Evolutionary conservation across 2,797 vertebrate species (phyloP).

Genomic region (Nannoperca australis): DNA sequence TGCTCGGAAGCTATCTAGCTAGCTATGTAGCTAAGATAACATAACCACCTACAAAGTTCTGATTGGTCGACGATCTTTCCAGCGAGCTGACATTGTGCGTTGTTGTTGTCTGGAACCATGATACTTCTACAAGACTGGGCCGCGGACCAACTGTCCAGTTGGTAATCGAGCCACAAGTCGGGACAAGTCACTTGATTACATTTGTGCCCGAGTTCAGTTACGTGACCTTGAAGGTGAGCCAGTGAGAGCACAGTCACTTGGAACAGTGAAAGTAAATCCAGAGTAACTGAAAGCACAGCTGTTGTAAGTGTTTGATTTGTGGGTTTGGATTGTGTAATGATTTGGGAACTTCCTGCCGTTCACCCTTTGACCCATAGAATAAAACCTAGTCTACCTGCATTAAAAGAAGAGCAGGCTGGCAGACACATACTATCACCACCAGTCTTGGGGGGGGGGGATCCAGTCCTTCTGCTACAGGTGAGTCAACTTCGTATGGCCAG

Average conservation of each 20-base stretch:
- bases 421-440: too few relatives aligned
- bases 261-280: slow-evolving; percentile 34
- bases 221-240: neutral
- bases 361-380: neutral
- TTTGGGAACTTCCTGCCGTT: neutral
- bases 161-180: neutral
- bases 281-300: neutral
- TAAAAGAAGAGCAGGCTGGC: neutral
- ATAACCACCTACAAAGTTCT: neutral
- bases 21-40: neutral
- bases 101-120: neutral
- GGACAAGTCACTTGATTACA: slow-evolving; percentile 19
- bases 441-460: neutral
- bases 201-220: slow-evolving; percentile 24
- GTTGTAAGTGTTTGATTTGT: neutral
- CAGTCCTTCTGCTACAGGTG: too few relatives aligned
- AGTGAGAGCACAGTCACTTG: neutral
- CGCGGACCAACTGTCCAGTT: too few relatives aligned
- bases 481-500: neutral
- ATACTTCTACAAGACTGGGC: neutral
- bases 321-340: neutral
- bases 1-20: too few relatives aligned
- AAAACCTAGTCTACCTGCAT: neutral
- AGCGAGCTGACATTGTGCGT: neutral
- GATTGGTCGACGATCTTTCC: neutral